phyloP scores from a whole-genome alignment of 2,113 vertebrate species.

The Heliornis fulica region DNA sequence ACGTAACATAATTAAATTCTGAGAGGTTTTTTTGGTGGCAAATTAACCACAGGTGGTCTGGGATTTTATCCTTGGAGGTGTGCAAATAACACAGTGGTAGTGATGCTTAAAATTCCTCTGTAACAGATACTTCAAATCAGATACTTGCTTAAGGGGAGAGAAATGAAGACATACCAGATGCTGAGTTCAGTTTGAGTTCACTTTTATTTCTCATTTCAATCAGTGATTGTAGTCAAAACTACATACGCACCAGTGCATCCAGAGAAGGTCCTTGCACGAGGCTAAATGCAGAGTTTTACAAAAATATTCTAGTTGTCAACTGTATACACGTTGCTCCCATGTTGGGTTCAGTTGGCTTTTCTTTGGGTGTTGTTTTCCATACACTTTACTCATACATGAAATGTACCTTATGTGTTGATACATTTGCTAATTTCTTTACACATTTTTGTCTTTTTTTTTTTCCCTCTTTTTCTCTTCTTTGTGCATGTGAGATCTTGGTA shows the following conservation, averaged over 20 bases:
- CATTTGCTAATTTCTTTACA: neutral
- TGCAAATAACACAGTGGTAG: constrained; percentile 28
- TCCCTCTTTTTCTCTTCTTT: neutral
- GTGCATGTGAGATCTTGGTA: neutral
- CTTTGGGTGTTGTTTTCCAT: neutral
- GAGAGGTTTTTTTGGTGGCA: constrained; percentile 15
- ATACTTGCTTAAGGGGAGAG: constrained; percentile 70
- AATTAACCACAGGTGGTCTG: constrained; percentile 50
- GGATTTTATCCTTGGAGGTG: constrained; percentile 51
- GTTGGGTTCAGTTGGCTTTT: neutral
- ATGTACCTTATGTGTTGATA: neutral
- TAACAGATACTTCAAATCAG: constrained; percentile 70
- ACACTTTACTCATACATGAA: neutral
- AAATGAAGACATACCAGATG: constrained; percentile 65
- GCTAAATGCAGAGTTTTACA: neutral
- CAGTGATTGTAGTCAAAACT: constrained; percentile 25
- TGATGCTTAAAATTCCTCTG: constrained; percentile 35
- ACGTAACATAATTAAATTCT: constrained; percentile 60
- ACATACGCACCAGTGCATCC: neutral
- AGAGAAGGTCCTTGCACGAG: neutral
- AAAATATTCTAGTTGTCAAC: neutral
- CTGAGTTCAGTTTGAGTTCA: constrained; percentile 74
- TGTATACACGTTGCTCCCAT: neutral
- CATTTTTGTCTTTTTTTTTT: neutral
- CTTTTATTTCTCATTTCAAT: constrained; percentile 66